Base-by-base conservation (phyloP, 2,797 vertebrate genomes). In the Cheirogaleus major region DNA sequence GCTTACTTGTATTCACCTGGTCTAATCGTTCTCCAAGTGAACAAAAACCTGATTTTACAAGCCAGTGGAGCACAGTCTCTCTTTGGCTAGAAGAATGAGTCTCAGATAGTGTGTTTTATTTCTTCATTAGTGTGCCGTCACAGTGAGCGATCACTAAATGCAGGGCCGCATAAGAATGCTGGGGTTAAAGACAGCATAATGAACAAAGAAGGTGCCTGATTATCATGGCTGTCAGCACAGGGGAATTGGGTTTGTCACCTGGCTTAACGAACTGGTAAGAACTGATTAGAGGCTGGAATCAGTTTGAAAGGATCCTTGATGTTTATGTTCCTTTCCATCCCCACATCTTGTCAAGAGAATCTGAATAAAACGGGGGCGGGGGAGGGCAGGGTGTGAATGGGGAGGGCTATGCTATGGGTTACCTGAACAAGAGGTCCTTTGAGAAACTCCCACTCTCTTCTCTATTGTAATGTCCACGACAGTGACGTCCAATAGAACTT, bases 61-160 rank as follows among this genome's bases (percentile, higher is more conserved):
- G 97, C 97, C 98, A 99, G 94, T 98, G 98, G 98, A 99, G 99
- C 98, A 99, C 96, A 98, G 98, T 98, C 97, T 98, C 97, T 98
- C 97, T 98, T 97, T 98, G 97, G 97, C 98, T 98, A 98, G 98
- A 98, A 98, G 98, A 98, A 98, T 98, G 98, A 98, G 97, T 98
- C 98, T 98, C 96, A 95, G 98, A 98, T 98, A 98, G 98, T 98
- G 98, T 98, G 96, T 98, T 99, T 99, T 99, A 99, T 99, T 99
- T 99, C 98, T 99, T 99, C 99, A 99, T 99, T 99, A 99, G 98
- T 95, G 98, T 87, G 94, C 98, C 98, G 99, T 99, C 99, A 99
- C 99, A 99, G 97, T 99, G 99, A 99, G 99, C 48, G 98, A 99
- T 99, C 98, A 98, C 99, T 98, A 99, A 99, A 99, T 98, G 98